phyloP scores from a whole-genome alignment of 2,888 invertebrate species.

The Nephrocerus scutellatus region DNA sequence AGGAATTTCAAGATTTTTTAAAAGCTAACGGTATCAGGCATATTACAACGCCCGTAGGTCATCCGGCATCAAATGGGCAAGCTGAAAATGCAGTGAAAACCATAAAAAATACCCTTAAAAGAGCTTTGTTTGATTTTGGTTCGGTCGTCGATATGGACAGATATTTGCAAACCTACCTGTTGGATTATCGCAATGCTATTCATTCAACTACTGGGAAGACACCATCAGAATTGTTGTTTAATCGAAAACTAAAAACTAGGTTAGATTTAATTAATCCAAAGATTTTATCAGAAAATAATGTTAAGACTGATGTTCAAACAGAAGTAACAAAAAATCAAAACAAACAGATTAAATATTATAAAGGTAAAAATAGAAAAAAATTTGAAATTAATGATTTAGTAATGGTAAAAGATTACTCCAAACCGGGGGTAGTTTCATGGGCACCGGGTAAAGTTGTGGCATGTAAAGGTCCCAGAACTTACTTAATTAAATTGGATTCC shows the following conservation, averaged over 20 bases:
- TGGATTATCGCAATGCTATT: slow-evolving; percentile 7
- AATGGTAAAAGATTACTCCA: too few species aligned
- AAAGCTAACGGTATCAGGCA: slow-evolving; percentile 16
- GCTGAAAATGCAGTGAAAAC: slow-evolving; percentile 10
- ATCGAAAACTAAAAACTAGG: slow-evolving; percentile 4
- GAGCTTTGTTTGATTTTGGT: neutral
- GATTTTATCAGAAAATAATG: neutral
- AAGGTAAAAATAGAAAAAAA: too few species aligned
- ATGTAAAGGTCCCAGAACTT: too few species aligned
- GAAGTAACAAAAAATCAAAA: too few species aligned
- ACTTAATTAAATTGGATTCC: too few species aligned
- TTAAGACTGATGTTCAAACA: too few species aligned
- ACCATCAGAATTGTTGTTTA: slow-evolving; percentile 7
- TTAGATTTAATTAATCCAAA: slow-evolving; percentile 9
- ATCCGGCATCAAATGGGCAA: slow-evolving; percentile 8
- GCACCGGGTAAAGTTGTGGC: too few species aligned
- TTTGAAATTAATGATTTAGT: too few species aligned
- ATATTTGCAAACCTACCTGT: slow-evolving; percentile 1
- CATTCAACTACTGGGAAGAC: slow-evolving; percentile 5
- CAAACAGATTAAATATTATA: too few species aligned
- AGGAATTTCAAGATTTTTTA: slow-evolving; percentile 20
- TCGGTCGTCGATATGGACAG: too few species aligned
- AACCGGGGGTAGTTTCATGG: too few species aligned
- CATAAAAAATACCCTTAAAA: slow-evolving; percentile 2
- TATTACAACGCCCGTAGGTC: slow-evolving; percentile 7